Percentiles rank a stretch among this genome's conserved stretches.
phyloP scores from a whole-genome alignment of 2,888 invertebrate species.

The Aspidiotus rigidus region DNA sequence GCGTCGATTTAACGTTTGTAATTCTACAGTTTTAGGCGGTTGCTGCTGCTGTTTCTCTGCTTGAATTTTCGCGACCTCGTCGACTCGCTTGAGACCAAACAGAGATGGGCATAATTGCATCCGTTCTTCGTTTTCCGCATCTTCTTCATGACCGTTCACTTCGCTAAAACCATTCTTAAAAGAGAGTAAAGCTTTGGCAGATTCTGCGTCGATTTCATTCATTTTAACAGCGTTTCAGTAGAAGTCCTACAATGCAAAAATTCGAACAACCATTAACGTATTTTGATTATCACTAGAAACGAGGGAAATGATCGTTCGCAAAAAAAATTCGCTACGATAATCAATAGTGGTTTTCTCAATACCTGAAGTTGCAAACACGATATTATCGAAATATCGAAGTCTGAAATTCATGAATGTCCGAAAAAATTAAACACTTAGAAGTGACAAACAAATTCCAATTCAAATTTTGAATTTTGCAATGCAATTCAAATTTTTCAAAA shows the following conservation, averaged over 20 bases:
- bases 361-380: neutral
- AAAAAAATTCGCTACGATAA: neutral
- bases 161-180: conserved; percentile 17
- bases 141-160: conserved; percentile 22
- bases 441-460: neutral
- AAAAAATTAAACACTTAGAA: neutral
- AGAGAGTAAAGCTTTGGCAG: conserved; percentile 20
- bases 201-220: conserved; percentile 23
- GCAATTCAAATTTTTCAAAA: neutral
- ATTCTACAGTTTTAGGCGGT: conserved; percentile 15
- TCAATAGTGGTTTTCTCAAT: neutral
- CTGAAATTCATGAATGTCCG: neutral
- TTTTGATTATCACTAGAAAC: neutral
- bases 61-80: conserved; percentile 26
- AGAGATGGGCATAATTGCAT: conserved; percentile 26
- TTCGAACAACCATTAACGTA: neutral
- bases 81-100: conserved; percentile 31
- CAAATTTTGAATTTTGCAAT: neutral
- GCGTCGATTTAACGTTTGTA: conserved; percentile 34
- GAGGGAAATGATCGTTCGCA: no score
- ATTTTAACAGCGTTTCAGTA: conserved; percentile 49
- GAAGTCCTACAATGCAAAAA: conserved; percentile 39
- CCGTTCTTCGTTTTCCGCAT: conserved; percentile 20
- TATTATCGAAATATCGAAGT: neutral
- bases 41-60: conserved; percentile 20